phyloP scores from a whole-genome alignment of 1,140 invertebrate species.

The Branchinecta lynchi region DNA sequence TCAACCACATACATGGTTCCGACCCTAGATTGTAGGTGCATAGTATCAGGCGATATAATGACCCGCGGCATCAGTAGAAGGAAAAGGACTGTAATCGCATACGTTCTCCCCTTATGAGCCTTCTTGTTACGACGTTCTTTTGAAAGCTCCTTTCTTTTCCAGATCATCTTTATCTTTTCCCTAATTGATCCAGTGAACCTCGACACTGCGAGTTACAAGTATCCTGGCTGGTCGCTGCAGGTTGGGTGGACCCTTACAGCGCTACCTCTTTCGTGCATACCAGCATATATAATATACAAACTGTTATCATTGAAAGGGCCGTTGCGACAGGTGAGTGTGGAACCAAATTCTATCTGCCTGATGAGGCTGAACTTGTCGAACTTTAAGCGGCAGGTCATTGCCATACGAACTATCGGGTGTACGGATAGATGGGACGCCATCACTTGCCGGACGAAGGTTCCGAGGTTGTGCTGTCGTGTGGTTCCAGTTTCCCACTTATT shows the following conservation, averaged over 20 bases:
- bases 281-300: constrained; percentile 44
- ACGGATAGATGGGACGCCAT: background rate
- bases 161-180: constrained; percentile 53
- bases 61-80: background rate
- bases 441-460: too few species aligned
- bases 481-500: background rate
- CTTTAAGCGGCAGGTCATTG: background rate
- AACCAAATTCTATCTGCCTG: background rate
- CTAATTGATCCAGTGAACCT: constrained; percentile 46
- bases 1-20: too few species aligned
- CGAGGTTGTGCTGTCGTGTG: too few species aligned
- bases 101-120: background rate
- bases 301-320: constrained; percentile 39
- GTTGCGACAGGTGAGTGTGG: constrained; percentile 32
- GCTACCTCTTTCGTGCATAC: constrained; percentile 54
- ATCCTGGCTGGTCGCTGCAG: constrained; percentile 48
- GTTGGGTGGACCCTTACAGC: constrained; percentile 54
- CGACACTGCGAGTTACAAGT: constrained; percentile 44
- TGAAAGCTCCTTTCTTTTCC: constrained; percentile 23
- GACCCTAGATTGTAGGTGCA: too few species aligned
- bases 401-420: background rate
- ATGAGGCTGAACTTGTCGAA: background rate
- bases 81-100: background rate
- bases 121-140: background rate
- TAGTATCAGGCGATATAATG: too few species aligned